These are phyloP conservation scores for Montipora efflorescens DNA, from an alignment of 64 coral and sea anemone species.

Conservation along the genomic window DNA sequence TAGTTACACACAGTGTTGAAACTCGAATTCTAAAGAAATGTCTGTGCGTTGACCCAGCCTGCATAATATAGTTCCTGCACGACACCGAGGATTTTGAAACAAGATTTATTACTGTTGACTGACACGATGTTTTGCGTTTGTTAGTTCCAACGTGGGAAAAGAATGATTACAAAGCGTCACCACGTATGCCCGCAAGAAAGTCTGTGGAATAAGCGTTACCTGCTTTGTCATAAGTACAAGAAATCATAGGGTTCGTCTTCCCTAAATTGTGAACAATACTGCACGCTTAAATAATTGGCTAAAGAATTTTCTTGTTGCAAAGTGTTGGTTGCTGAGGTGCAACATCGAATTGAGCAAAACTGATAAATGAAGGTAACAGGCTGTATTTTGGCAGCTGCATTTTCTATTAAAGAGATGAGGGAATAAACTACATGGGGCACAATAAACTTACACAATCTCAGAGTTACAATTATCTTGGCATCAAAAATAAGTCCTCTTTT, in stretches of 20 bases:
- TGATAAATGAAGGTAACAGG: neutral
- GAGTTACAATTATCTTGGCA: neutral
- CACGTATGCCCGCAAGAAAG: neutral
- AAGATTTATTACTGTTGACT: too few species aligned
- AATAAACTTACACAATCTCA: neutral
- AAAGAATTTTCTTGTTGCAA: neutral
- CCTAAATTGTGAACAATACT: too few species aligned
- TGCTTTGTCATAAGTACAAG: too few species aligned
- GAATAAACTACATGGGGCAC: neutral
- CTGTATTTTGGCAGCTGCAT: conserved; percentile 52
- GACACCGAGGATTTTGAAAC: too few species aligned
- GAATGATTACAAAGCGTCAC: neutral
- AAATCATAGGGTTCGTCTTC: too few species aligned
- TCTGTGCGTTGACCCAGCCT: too few species aligned
- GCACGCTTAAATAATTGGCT: too few species aligned
- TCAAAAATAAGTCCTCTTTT: neutral
- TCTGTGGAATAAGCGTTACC: too few species aligned
- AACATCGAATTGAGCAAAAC: neutral
- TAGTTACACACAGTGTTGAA: too few species aligned
- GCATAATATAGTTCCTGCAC: too few species aligned
- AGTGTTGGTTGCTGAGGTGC: conserved; percentile 36
- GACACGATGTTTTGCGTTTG: too few species aligned
- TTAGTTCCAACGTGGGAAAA: neutral
- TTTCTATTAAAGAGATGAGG: neutral
- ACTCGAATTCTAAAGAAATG: too few species aligned